Conservation (phyloP, 1,140 invertebrate genomes). For the Radopholus similis region DNA sequence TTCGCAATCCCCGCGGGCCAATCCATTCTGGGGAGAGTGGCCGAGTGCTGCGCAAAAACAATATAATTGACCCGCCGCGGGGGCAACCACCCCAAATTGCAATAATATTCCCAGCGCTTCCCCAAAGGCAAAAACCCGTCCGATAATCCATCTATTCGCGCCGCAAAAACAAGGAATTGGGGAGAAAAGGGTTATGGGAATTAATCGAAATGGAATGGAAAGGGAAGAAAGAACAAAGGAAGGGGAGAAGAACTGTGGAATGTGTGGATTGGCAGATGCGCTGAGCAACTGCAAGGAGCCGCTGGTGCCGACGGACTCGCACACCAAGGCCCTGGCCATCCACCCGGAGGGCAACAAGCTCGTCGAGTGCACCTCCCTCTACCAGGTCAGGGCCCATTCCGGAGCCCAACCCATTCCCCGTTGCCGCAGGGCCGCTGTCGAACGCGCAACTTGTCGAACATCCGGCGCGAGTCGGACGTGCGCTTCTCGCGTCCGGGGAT, state of each 20-base stretch:
- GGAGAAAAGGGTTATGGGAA: background rate
- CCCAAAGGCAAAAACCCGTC: too few relatives aligned
- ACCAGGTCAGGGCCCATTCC: conserved; percentile 35
- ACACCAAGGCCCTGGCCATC: conserved; percentile 54
- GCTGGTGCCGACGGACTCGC: conserved; percentile 42
- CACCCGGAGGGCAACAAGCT: conserved; percentile 52
- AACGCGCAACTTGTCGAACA: conserved; percentile 57
- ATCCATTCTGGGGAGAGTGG: too few relatives aligned
- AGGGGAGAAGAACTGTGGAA: background rate
- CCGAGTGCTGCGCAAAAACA: too few relatives aligned
- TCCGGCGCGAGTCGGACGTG: conserved; percentile 45
- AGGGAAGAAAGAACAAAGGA: background rate
- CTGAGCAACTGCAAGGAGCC: conserved; percentile 39
- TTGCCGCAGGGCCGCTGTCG: conserved; percentile 52
- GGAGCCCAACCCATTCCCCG: background rate
- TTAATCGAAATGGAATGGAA: background rate
- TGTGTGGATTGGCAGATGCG: conserved; percentile 24
- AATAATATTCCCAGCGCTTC: too few relatives aligned
- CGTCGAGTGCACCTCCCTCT: conserved; percentile 56
- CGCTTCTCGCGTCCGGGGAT: conserved; percentile 41
- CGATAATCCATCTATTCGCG: background rate
- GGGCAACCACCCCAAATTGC: too few relatives aligned
- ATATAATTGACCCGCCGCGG: too few relatives aligned
- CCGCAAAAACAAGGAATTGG: background rate
- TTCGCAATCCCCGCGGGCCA: too few relatives aligned